Evolutionary conservation across 2,888 invertebrate genomes (phyloP).

Genomic region (Harpalus rubripes): DNA sequence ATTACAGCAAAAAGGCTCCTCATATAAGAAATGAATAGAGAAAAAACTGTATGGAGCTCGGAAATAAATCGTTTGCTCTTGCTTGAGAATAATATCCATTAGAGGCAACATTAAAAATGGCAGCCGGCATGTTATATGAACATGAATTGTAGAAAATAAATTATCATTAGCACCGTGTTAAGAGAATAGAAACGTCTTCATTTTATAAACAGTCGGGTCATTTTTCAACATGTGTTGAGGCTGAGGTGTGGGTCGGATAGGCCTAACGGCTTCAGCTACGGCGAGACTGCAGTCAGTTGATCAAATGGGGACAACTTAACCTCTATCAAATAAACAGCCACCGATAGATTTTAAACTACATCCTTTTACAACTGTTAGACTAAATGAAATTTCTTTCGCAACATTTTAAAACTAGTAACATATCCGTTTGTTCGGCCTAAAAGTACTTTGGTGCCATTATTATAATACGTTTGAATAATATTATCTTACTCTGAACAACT

Average conservation of each 20-base stretch:
- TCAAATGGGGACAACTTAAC: conserved; percentile 5
- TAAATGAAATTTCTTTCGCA: too few relatives aligned
- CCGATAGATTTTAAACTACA: background rate
- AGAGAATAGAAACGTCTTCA: conserved; percentile 76
- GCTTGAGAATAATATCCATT: conserved; percentile 61
- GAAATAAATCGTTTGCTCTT: conserved; percentile 56
- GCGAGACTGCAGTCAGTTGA: background rate
- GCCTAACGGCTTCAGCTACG: background rate
- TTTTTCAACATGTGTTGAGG: conserved; percentile 74
- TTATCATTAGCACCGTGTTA: conserved; percentile 75
- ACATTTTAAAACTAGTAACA: too few relatives aligned
- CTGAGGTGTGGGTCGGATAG: conserved; percentile 29
- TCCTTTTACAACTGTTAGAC: background rate
- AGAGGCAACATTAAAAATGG: conserved; percentile 71
- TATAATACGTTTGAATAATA: too few relatives aligned
- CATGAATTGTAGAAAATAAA: conserved; percentile 74
- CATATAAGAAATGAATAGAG: conserved; percentile 58
- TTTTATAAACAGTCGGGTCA: conserved; percentile 74
- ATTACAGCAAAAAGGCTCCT: conserved; percentile 58
- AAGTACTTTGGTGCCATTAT: too few relatives aligned
- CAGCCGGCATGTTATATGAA: conserved; percentile 72
- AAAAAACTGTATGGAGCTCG: conserved; percentile 22
- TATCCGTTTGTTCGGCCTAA: too few relatives aligned
- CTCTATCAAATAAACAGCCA: background rate
- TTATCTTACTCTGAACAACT: too few relatives aligned